These are phyloP conservation scores for Streblospio benedicti DNA, from an alignment of 1,140 invertebrate species.

Conservation along the genomic window DNA sequence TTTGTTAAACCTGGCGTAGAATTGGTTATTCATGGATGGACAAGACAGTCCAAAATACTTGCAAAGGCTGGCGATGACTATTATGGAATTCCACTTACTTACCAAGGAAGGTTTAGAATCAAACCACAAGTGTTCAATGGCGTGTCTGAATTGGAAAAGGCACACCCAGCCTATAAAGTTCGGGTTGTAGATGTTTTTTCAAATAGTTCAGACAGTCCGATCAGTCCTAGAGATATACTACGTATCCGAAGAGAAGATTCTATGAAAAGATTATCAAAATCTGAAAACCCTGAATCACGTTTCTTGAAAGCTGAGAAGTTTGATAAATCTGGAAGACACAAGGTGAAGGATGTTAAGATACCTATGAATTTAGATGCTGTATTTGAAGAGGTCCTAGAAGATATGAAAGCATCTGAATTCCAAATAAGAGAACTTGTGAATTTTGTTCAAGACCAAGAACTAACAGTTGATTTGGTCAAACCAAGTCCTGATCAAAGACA, in stretches of 20 bases:
- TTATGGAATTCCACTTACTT: constrained; percentile 14
- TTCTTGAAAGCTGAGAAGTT: constrained; percentile 6
- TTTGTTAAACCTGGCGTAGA: constrained; percentile 5
- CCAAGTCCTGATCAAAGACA: constrained; percentile 6
- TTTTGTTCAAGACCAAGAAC: not conserved
- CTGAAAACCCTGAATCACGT: not conserved
- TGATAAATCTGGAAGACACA: not conserved
- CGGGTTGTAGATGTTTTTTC: not conserved
- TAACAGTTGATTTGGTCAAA: constrained; percentile 5
- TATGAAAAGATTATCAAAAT: not conserved
- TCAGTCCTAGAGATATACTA: constrained; percentile 5
- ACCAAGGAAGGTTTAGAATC: constrained; percentile 9
- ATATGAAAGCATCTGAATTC: not conserved
- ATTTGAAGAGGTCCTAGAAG: constrained; percentile 11
- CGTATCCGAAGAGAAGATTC: not conserved
- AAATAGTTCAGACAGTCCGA: not conserved
- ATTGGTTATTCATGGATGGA: constrained; percentile 16
- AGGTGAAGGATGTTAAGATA: not conserved
- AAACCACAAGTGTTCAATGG: constrained; percentile 7
- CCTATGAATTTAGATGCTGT: not conserved
- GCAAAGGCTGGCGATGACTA: not conserved
- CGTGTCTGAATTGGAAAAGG: not conserved
- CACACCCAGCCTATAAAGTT: not conserved
- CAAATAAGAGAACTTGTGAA: constrained; percentile 4
- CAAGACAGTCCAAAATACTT: constrained; percentile 11